phyloP scores from a whole-genome alignment of 2,888 invertebrate species.

The Andrena bucephala region DNA sequence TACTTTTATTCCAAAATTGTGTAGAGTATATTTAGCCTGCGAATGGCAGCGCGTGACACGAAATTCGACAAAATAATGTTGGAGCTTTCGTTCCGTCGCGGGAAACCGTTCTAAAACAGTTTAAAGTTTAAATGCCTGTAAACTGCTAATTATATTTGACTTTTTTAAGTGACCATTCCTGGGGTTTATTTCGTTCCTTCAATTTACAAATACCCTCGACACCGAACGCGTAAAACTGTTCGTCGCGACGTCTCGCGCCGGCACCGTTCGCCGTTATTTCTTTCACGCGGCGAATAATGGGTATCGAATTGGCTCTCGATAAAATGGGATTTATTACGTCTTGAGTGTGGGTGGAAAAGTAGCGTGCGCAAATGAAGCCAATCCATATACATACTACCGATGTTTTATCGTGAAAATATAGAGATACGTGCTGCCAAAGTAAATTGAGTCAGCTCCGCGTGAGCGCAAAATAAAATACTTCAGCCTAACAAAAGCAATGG shows the following conservation, averaged over 20 bases:
- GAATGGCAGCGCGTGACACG: slow-evolving; percentile 50
- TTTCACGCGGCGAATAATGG: slow-evolving; percentile 52
- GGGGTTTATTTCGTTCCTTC: slow-evolving; percentile 40
- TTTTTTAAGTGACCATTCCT: slow-evolving; percentile 49
- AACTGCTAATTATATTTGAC: slow-evolving; percentile 59
- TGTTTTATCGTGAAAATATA: background rate
- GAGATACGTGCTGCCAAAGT: background rate
- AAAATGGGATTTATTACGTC: slow-evolving; percentile 43
- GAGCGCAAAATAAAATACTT: background rate
- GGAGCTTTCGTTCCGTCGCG: slow-evolving; percentile 19
- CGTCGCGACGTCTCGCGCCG: slow-evolving; percentile 71
- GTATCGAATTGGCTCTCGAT: slow-evolving; percentile 59
- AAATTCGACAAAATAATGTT: slow-evolving; percentile 31
- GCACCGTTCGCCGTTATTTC: slow-evolving; percentile 65
- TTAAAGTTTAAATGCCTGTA: slow-evolving; percentile 49
- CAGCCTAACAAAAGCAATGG: background rate
- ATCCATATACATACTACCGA: background rate
- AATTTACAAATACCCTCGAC: slow-evolving; percentile 28
- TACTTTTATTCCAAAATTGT: background rate
- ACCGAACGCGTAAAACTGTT: slow-evolving; percentile 46
- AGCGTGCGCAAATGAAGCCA: background rate
- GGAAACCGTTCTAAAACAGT: slow-evolving; percentile 33
- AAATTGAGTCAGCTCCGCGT: background rate
- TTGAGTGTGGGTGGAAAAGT: slow-evolving; percentile 19
- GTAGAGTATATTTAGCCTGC: slow-evolving; percentile 22